Conservation (phyloP, 2,113 vertebrate species). For the Anhinga anhinga region DNA sequence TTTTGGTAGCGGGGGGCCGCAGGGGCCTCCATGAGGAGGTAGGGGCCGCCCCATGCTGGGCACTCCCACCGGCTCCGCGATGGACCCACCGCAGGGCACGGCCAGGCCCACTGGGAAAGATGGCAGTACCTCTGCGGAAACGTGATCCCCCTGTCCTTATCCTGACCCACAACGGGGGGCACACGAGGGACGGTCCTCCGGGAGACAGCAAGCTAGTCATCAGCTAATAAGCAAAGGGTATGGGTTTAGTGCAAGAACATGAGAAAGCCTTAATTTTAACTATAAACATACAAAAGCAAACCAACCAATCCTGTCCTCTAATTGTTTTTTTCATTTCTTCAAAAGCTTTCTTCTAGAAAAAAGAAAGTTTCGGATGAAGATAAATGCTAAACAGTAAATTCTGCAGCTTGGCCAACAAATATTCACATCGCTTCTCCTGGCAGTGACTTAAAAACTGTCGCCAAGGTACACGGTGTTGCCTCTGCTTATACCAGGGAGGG, state of each 20-base stretch:
- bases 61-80: neutral
- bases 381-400: neutral
- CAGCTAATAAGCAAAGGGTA: neutral
- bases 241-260: too few relatives aligned
- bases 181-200: rapidly evolving
- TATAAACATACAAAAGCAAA: neutral
- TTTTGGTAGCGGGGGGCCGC: rapidly evolving
- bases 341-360: neutral
- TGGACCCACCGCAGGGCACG: neutral
- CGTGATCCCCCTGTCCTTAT: rapidly evolving
- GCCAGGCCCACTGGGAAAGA: neutral
- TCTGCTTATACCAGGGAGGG: neutral
- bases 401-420: neutral
- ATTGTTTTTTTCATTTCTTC: neutral
- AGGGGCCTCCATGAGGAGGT: neutral
- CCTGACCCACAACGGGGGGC: neutral
- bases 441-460: neutral
- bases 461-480: too few relatives aligned
- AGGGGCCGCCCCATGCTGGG: neutral
- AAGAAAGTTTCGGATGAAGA: neutral
- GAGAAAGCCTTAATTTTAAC: neutral
- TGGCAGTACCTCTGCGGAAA: neutral
- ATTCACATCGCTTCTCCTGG: neutral
- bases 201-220: neutral
- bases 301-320: neutral